phyloP scores from a whole-genome alignment of 2,888 invertebrate genomes.

The Escarpia spicata region DNA sequence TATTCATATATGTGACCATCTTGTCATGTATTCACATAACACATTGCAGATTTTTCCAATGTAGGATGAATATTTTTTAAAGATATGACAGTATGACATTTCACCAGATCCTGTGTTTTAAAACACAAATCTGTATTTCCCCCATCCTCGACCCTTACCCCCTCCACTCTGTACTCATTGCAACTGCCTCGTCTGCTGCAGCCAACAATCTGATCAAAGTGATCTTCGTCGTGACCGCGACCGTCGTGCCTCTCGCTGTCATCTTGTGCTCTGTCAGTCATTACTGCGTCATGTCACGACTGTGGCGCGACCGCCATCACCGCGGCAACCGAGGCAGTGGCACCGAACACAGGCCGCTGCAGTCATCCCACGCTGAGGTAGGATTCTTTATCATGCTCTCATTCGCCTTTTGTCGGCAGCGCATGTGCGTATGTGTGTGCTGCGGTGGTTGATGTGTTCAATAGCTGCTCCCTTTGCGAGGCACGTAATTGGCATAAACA shows the following conservation, averaged over 20 bases:
- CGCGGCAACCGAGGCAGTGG: neutral
- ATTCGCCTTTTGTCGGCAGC: neutral
- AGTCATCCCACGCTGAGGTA: neutral
- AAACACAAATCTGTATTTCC: too few species aligned
- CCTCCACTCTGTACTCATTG: neutral
- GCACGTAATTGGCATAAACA: neutral
- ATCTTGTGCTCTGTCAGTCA: neutral
- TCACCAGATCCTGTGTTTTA: too few species aligned
- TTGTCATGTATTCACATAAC: too few species aligned
- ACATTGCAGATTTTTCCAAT: too few species aligned
- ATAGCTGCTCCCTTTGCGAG: neutral
- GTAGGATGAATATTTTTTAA: too few species aligned
- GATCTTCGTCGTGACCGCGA: neutral
- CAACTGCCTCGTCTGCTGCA: neutral
- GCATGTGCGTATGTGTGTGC: neutral
- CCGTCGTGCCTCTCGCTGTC: neutral
- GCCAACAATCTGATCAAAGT: slow-evolving; percentile 10
- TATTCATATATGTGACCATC: too few species aligned
- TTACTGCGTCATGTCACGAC: neutral
- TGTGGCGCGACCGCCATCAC: neutral
- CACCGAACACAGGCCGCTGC: neutral
- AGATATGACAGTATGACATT: too few species aligned
- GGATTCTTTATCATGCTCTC: neutral
- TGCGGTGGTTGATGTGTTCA: neutral
- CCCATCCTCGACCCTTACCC: neutral